These are phyloP conservation scores for Gerris buenoi DNA, from an alignment of 1,140 invertebrate species.

Conservation along the genomic window DNA sequence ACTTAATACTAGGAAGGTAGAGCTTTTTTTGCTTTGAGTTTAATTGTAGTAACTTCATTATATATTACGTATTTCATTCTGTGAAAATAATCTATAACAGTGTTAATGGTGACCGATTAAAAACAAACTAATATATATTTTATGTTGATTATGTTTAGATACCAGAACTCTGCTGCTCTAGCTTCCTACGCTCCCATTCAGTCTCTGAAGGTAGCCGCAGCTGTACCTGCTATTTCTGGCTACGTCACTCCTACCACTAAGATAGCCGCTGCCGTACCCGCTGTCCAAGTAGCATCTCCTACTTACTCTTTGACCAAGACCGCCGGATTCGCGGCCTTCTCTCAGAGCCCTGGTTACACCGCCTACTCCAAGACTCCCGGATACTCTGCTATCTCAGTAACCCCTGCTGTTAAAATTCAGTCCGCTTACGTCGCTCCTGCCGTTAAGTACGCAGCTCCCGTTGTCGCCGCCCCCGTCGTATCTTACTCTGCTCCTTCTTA, in stretches of 20 bases:
- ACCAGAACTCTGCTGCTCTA: conserved; percentile 8
- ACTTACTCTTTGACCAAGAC: background rate
- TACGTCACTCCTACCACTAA: conserved; percentile 11
- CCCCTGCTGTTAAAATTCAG: background rate
- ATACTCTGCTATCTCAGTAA: conserved; percentile 11
- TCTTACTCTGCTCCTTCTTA: background rate
- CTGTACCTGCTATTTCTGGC: conserved; percentile 9
- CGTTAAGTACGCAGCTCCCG: conserved; percentile 8
- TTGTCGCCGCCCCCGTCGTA: conserved; percentile 2
- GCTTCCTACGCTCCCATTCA: conserved; percentile 16
- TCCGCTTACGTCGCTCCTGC: conserved; percentile 13
- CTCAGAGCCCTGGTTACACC: background rate
- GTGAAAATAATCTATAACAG: too few relatives aligned
- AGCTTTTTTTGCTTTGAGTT: background rate
- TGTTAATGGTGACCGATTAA: too few relatives aligned
- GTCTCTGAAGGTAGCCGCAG: conserved; percentile 11
- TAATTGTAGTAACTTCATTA: conserved; percentile 1
- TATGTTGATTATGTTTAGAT: too few relatives aligned
- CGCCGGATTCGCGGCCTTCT: background rate
- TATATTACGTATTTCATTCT: conserved; percentile 1
- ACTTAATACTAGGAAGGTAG: background rate
- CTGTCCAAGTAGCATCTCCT: conserved; percentile 12
- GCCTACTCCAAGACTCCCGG: background rate
- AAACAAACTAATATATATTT: too few relatives aligned
- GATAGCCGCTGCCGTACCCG: conserved; percentile 15